These are phyloP conservation scores for Passerculus sandwichensis DNA, from an alignment of 2,797 vertebrate species.

Conservation along the genomic window DNA sequence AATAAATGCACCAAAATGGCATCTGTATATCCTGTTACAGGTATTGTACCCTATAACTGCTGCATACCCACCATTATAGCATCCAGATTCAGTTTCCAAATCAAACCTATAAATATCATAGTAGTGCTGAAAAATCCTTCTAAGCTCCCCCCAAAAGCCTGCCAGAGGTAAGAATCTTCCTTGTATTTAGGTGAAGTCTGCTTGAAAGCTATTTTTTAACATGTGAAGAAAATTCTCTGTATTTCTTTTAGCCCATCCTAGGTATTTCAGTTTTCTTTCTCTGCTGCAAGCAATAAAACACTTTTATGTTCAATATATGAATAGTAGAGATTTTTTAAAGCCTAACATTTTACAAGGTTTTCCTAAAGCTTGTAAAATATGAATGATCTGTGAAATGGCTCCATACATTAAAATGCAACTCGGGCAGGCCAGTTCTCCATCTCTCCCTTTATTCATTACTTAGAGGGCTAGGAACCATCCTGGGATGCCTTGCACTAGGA, in stretches of 20 bases:
- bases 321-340: not conserved
- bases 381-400: not conserved
- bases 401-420: not conserved
- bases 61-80: not conserved
- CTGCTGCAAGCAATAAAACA: not conserved
- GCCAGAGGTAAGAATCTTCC: not conserved
- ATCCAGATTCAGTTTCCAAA: not conserved
- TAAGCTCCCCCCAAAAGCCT: not conserved
- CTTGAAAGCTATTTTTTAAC: not conserved
- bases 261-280: not conserved
- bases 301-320: not conserved
- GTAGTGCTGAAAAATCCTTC: not conserved
- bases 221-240: not conserved
- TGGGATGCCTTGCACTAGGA: not conserved
- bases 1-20: not conserved
- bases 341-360: not conserved
- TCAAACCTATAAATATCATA: not conserved
- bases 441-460: not conserved
- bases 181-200: not conserved
- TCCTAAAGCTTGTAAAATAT: not conserved
- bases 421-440: not conserved
- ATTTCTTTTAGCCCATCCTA: not conserved
- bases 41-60: not conserved
- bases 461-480: not conserved
- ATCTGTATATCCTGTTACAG: not conserved